Conservation (phyloP, 2,888 invertebrate species). For the Candidula unifasciata region DNA sequence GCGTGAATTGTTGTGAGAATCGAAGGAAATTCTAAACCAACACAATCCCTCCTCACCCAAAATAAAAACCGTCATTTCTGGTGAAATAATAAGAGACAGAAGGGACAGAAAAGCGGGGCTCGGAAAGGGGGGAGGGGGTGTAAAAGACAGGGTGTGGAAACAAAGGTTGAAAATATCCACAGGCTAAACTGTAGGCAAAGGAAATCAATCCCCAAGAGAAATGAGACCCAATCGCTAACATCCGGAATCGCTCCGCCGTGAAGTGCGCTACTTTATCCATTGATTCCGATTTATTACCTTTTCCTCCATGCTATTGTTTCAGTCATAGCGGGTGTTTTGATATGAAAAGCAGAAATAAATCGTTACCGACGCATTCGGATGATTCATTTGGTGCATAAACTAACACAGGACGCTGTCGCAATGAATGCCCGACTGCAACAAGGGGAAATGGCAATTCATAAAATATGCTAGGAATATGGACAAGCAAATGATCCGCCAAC, state of each 20-base stretch:
- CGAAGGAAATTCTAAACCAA: no score
- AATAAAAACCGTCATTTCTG: no score
- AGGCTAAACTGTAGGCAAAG: conserved; percentile 22
- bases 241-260: conserved; percentile 49
- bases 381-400: conserved; percentile 10
- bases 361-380: neutral
- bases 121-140: neutral
- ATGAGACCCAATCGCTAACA: conserved; percentile 47
- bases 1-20: no score
- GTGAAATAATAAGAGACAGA: neutral
- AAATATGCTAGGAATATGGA: neutral
- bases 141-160: neutral
- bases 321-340: conserved; percentile 4
- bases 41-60: no score
- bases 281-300: conserved; percentile 35
- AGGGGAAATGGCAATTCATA: neutral
- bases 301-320: conserved; percentile 11
- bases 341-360: conserved; percentile 23
- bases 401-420: neutral
- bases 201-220: conserved; percentile 43
- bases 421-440: neutral
- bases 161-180: neutral
- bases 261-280: conserved; percentile 44
- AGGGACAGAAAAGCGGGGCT: neutral
- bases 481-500: no score